Conservation (phyloP, 1,140 invertebrate genomes). For the Bathynomus jamesi region DNA sequence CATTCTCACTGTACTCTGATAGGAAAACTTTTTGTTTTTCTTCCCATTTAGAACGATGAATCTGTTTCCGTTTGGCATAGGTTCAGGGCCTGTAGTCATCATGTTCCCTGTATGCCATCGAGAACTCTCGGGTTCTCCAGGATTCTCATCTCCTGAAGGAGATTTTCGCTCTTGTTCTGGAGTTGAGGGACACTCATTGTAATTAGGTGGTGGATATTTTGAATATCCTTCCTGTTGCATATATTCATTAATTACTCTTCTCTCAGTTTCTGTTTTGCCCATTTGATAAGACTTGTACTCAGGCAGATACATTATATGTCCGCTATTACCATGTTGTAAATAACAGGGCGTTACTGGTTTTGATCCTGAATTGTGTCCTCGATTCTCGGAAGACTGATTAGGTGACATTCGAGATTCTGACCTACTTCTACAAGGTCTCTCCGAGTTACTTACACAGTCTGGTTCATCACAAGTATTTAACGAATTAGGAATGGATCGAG, state of each 20-base stretch:
- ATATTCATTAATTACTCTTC: constrained; percentile 34
- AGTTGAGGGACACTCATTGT: background rate
- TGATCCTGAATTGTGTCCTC: constrained; percentile 19
- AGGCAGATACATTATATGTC: constrained; percentile 65
- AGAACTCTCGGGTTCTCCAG: constrained; percentile 27
- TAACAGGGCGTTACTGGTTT: background rate
- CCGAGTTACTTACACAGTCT: constrained; percentile 22
- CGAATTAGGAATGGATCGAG: constrained; percentile 67
- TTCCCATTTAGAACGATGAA: constrained; percentile 3
- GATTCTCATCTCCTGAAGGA: constrained; percentile 26
- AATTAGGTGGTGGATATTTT: background rate
- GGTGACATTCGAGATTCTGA: background rate
- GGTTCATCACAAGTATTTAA: constrained; percentile 53
- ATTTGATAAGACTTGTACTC: constrained; percentile 48
- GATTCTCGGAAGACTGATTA: background rate
- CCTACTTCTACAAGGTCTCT: background rate
- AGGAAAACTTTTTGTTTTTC: constrained; percentile 61
- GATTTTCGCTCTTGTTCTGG: constrained; percentile 31
- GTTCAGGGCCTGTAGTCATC: background rate
- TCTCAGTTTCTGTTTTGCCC: constrained; percentile 33
- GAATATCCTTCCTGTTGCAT: constrained; percentile 6
- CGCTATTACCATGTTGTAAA: constrained; percentile 11
- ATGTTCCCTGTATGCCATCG: background rate
- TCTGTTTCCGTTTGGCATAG: background rate
- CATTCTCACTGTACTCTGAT: constrained; percentile 69